Evolutionary conservation across 1,140 invertebrate species (phyloP).

Genomic region (Linepithema humile): DNA sequence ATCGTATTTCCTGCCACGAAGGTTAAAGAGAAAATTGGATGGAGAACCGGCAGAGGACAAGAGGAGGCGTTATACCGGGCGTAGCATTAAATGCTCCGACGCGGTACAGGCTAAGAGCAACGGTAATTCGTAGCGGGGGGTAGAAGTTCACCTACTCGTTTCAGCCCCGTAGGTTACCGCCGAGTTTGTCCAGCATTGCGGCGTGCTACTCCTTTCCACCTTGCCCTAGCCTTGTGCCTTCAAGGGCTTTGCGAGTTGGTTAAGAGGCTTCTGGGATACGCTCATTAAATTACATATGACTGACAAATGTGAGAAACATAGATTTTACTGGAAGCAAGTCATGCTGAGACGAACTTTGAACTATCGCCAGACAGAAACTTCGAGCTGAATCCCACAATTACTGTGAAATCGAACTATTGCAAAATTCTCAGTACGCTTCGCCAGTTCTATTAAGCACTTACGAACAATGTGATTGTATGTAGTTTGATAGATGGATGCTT

Average conservation of each 20-base stretch:
- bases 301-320: not conserved
- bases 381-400: not conserved
- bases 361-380: not conserved
- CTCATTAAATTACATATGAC: not conserved
- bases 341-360: not conserved
- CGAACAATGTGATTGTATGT: not conserved
- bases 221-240: constrained; percentile 57
- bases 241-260: constrained; percentile 41
- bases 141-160: constrained; percentile 74
- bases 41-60: constrained; percentile 70
- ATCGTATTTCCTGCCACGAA: constrained; percentile 77
- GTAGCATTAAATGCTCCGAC: constrained; percentile 80
- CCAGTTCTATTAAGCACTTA: not conserved
- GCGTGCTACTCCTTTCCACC: constrained; percentile 46
- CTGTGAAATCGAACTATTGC: not conserved
- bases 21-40: constrained; percentile 82
- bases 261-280: not conserved
- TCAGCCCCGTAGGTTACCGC: constrained; percentile 57
- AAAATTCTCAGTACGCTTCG: not conserved
- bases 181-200: constrained; percentile 21
- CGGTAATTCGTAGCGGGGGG: constrained; percentile 82
- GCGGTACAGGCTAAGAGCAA: constrained; percentile 81
- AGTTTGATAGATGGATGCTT: not conserved
- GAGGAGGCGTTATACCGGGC: constrained; percentile 68
- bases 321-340: not conserved